These are phyloP conservation scores for Venustoraphidia nigricollis DNA, from an alignment of 2,888 invertebrate species.

Conservation along the genomic window DNA sequence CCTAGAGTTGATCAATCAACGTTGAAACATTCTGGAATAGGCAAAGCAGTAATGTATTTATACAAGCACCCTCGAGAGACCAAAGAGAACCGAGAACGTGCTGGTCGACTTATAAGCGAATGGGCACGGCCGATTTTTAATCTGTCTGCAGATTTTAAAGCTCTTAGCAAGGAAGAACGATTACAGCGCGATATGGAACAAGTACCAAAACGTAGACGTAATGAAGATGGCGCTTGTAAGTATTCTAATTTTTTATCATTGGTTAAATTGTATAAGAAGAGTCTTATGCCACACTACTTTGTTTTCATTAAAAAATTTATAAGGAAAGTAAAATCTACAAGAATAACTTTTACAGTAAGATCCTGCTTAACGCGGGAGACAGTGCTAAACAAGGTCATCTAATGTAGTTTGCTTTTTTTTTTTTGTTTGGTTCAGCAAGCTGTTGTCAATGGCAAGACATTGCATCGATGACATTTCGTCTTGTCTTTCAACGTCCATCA, in stretches of 20 bases:
- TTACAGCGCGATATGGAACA: conserved; percentile 84
- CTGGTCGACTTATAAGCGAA: conserved; percentile 86
- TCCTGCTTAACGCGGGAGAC: too few species aligned
- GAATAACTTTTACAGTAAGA: neutral
- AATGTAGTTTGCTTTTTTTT: too few species aligned
- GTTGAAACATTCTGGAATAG: conserved; percentile 90
- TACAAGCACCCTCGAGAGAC: conserved; percentile 98
- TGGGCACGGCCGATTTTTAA: conserved; percentile 99
- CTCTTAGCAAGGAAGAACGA: conserved; percentile 84
- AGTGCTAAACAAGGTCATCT: too few species aligned
- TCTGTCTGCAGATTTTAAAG: conserved; percentile 81
- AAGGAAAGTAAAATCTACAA: neutral
- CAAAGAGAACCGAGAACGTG: conserved; percentile 77
- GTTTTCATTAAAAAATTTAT: neutral
- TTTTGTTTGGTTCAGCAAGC: too few species aligned
- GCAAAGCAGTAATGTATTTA: conserved; percentile 98
- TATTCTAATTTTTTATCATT: neutral
- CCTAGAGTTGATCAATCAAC: conserved; percentile 77
- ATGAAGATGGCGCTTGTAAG: neutral
- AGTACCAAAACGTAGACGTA: conserved; percentile 40
- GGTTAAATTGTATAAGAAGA: neutral
- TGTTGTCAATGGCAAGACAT: too few species aligned
- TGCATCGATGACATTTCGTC: too few species aligned
- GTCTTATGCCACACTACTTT: neutral
- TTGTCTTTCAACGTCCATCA: too few species aligned